Conservation (phyloP, 2,888 invertebrate species). For the Sympetrum striolatum region DNA sequence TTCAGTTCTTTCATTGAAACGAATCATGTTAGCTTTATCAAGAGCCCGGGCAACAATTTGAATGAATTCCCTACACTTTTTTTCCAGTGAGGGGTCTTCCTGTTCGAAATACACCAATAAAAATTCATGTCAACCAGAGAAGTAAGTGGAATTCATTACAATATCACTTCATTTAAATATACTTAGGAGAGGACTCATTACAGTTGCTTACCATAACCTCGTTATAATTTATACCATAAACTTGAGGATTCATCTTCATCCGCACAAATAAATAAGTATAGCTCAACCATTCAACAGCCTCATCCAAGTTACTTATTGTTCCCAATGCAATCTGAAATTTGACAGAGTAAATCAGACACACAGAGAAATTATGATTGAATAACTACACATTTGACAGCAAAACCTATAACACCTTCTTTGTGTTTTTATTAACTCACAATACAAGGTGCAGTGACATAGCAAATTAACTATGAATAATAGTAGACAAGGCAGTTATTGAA, state of each 20-base stretch:
- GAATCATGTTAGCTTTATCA: constrained; percentile 93
- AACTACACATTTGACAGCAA: not conserved
- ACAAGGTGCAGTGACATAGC: no score
- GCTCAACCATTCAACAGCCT: constrained; percentile 97
- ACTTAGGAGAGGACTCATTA: not conserved
- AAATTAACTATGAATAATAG: no score
- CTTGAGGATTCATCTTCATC: constrained; percentile 88
- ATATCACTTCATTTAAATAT: not conserved
- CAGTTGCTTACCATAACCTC: constrained; percentile 65
- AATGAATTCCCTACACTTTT: constrained; percentile 79
- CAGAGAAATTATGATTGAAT: not conserved
- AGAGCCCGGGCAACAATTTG: constrained; percentile 80
- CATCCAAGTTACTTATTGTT: constrained; percentile 94
- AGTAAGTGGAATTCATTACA: no score
- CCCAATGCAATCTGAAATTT: constrained; percentile 79
- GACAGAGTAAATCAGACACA: not conserved
- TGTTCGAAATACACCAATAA: constrained; percentile 58
- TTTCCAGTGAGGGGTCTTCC: constrained; percentile 81
- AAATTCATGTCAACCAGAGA: not conserved
- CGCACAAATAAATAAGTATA: constrained; percentile 96
- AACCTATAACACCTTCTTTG: not conserved
- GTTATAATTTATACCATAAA: constrained; percentile 71
- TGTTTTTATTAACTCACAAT: no score
- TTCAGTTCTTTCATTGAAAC: constrained; percentile 85
- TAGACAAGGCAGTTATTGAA: no score